Evolutionary conservation across 2,113 vertebrate species (phyloP).

Genomic region (Nerophis lumbriciformis): DNA sequence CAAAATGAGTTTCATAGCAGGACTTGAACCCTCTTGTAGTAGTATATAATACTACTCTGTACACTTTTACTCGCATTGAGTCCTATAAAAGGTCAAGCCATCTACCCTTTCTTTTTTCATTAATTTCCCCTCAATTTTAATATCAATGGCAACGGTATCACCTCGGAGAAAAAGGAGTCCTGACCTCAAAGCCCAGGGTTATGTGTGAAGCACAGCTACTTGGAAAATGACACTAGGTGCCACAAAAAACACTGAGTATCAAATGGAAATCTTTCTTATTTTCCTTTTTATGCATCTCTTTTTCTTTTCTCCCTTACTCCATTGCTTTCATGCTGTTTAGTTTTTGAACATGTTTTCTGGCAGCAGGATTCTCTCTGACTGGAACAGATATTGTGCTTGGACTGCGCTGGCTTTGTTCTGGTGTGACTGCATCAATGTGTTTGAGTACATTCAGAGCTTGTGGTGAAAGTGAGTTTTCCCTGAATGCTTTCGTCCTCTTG

Average conservation of each 20-base stretch:
- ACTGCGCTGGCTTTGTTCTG: conserved; percentile 57
- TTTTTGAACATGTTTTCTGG: conserved; percentile 65
- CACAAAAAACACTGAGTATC: conserved; percentile 62
- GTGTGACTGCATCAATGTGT: conserved; percentile 41
- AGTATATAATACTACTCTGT: too few relatives aligned
- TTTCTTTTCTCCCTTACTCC: conserved; percentile 55
- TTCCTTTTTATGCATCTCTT: conserved; percentile 46
- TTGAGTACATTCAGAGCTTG: conserved; percentile 44
- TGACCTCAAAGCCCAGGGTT: conserved; percentile 24
- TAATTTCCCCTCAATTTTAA: conserved; percentile 35
- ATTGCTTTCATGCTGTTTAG: conserved; percentile 56
- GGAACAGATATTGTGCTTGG: conserved; percentile 68
- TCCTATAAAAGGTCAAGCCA: conserved; percentile 28
- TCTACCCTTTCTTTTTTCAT: conserved; percentile 48
- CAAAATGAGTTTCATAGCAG: too few relatives aligned
- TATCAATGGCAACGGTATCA: conserved; percentile 45
- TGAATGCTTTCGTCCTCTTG: conserved; percentile 23
- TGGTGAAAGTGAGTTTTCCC: conserved; percentile 43
- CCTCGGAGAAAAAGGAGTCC: conserved; percentile 30
- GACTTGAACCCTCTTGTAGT: too few relatives aligned
- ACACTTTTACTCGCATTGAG: conserved; percentile 5
- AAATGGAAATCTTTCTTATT: conserved; percentile 57
- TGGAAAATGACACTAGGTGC: conserved; percentile 51
- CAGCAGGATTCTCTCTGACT: conserved; percentile 45
- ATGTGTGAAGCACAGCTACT: conserved; percentile 24